Conservation (phyloP, 2,113 vertebrate species). For the Dipodomys merriami region DNA sequence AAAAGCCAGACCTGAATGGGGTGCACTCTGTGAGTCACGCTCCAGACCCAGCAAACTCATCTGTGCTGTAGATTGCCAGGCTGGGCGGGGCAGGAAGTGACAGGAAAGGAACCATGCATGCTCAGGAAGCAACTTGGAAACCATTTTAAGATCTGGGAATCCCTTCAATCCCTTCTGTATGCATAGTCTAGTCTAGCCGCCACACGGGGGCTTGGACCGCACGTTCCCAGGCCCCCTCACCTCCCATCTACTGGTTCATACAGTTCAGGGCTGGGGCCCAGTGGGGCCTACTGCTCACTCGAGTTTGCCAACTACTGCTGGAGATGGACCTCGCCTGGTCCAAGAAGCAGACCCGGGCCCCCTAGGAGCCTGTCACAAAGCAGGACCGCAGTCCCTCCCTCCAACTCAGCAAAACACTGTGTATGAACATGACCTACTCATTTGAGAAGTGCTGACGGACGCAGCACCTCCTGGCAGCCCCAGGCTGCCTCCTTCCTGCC, state of each 20-base stretch:
- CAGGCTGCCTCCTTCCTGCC: too few species aligned
- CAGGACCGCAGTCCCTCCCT: neutral
- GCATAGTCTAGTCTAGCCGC: neutral
- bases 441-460: neutral
- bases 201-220: neutral
- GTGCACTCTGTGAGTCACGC: neutral
- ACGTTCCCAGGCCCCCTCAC: neutral
- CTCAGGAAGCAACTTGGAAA: neutral
- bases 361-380: neutral
- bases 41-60: neutral
- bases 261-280: neutral
- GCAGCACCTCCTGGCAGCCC: too few species aligned
- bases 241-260: neutral
- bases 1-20: neutral
- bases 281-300: neutral
- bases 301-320: neutral
- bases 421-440: neutral
- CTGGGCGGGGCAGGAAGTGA: neutral
- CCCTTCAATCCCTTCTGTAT: neutral
- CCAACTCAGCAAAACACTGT: neutral
- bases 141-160: neutral
- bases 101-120: neutral
- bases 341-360: neutral
- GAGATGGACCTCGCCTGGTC: neutral
- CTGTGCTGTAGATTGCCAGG: neutral